Evolutionary conservation across 37 sponge, comb jelly and placozoan genomes (phyloP), one percentile per base, ranked within the genome.

Genomic region (Chondrilla cf. caribensis): DNA sequence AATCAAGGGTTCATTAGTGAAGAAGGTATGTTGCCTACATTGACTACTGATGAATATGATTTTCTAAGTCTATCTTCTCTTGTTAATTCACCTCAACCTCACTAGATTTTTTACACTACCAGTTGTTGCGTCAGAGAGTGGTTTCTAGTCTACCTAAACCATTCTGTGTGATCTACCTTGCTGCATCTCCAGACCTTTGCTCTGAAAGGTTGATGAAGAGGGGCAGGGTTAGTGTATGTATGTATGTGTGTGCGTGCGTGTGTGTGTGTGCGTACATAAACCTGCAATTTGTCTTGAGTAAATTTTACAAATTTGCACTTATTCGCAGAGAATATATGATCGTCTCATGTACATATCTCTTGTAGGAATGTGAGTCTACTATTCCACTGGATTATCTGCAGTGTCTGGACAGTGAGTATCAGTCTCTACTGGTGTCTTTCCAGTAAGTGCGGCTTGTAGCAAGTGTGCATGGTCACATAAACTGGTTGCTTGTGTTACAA

Each of bases 291-390:
- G 54, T 37, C 21, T 41, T 42, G 77, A 22, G n/a, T n/a, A n/a
- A n/a, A n/a, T n/a, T n/a, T n/a, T n/a, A n/a, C n/a, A n/a, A n/a
- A n/a, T n/a, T n/a, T n/a, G n/a, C n/a, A n/a, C n/a, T n/a, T n/a
- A n/a, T n/a, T n/a, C n/a, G n/a, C n/a, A n/a, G n/a, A n/a, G n/a
- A n/a, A 2, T 39, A 67, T 38, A 60, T 58, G 36, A 83, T 29
- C 7, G 14, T 54, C 21, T n/a, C 25, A 21, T 83, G 41, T 42
- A 28, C 11, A 5, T 38, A 75, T 59, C 1, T 37, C 47, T 54
- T 36, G 8, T 55, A 93, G 94, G 83, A 90, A 7, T 95, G 93
- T 87, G 96, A 95, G 81, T 58, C 82, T 29, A 88, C 90, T 43
- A 87, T 95, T 9, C 81, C 93, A 4, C 72, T 92, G 58, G 90